Base-by-base conservation (phyloP, 2,113 vertebrate species). In the Semicossyphus pulcher region DNA sequence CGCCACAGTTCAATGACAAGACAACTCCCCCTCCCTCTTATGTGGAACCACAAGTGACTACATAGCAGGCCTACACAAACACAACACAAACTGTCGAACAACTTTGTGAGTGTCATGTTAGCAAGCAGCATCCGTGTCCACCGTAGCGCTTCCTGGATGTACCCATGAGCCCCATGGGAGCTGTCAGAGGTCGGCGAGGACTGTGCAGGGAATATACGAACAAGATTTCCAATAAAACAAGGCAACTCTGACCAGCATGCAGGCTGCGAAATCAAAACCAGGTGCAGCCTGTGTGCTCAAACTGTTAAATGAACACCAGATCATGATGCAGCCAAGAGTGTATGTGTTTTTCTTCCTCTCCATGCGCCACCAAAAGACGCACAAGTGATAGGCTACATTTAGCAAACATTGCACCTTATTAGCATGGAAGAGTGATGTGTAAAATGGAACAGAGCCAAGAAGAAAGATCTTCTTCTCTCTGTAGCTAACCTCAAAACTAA, bases 191-290 rank as follows among this genome's bases (percentile, higher is more conserved):
- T 94, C 91, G 85, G 89, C 76, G 69, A 89, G 86, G 85, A 92
- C 69, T 12, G 80, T 85, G 86, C 86, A 85, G 90, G 68, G 93
- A 93, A 96, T 92, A 94, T 89, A 92, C 64, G 90, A 94, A 94
- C 91, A 86, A 73, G 92, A 82, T 90, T 94, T 95, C 94, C 90
- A 94, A 94, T 92, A 95, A 95, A 95, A 94, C 82, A 89, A 89
- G 87, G 91, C 89, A 93, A 93, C 89, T 91, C 86, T 86, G 86
- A 93, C 87, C 91, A 84, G 91, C 85, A 78, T 89, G 87, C 85
- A 20, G 72, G 72, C 84, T 65, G 60, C 82, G 42, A 87, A 96
- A 95, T 94, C 83, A 93, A 89, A 94, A 92, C 91, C 92, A 95
- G 92, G 90, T 95, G 94, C 90, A 88, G 68, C 90, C 81, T 74